A percentile compares a stretch with the other conserved stretches of the same genome.
Conservation (phyloP, 2,888 invertebrate species). For the Drosophila cracens region DNA sequence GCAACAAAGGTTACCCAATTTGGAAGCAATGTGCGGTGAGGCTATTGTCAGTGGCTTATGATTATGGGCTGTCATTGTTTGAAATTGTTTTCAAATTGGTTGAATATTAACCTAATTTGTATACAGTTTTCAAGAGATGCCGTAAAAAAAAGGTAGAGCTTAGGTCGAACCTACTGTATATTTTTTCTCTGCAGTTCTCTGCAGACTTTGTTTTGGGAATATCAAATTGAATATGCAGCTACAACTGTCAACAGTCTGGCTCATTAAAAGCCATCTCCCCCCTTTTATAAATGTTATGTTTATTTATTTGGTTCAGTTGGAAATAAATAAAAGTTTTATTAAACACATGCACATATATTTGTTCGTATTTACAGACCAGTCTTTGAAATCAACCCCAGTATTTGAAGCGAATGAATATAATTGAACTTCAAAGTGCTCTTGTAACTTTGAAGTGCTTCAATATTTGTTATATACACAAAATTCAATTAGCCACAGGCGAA, state of each 20-base stretch:
- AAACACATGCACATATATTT: not conserved
- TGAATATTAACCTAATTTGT: slow-evolving; percentile 55
- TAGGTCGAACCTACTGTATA: not conserved
- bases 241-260: not conserved
- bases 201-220: not conserved
- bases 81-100: slow-evolving; percentile 58
- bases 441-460: not conserved
- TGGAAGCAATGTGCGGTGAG: slow-evolving; percentile 41
- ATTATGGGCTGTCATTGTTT: slow-evolving; percentile 55
- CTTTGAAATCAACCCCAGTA: not conserved
- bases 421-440: slow-evolving; percentile 6
- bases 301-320: not conserved
- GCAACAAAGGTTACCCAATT: slow-evolving; percentile 52
- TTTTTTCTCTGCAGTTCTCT: not conserved
- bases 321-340: not conserved
- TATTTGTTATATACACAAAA: not conserved
- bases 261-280: not conserved
- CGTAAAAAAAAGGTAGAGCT: slow-evolving; percentile 3
- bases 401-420: not conserved
- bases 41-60: slow-evolving; percentile 31
- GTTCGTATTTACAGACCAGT: not conserved
- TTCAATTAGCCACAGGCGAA: not conserved
- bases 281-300: not conserved
- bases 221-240: not conserved
- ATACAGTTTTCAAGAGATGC: slow-evolving; percentile 1